A percentile compares a stretch with the other conserved stretches of the same genome.
Evolutionary conservation across 2,113 vertebrate genomes (phyloP).

Genomic region (Antigone vipio): DNA sequence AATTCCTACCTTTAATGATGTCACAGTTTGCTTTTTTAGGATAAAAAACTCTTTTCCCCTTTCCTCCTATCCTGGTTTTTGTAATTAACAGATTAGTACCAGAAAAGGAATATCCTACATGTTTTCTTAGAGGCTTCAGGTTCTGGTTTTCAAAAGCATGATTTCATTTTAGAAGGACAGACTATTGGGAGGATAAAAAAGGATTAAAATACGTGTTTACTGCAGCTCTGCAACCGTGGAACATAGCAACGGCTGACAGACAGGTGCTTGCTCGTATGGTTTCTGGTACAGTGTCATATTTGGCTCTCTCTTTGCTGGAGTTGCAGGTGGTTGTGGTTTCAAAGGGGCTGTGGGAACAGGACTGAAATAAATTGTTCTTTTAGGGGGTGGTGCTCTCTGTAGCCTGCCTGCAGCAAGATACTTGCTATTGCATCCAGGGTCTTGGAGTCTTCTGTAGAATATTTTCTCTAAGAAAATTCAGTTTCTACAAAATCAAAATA

Average conservation of each 20-base stretch:
- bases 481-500: neutral
- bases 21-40: neutral
- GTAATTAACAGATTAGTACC: neutral
- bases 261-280: neutral
- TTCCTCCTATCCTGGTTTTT: neutral
- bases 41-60: neutral
- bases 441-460: neutral
- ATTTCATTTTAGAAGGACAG: neutral
- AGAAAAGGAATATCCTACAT: neutral
- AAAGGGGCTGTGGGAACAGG: neutral
- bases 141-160: neutral
- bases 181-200: neutral
- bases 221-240: neutral
- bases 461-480: neutral
- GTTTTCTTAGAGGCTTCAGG: neutral
- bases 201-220: neutral
- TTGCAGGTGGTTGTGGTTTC: conserved; percentile 30
- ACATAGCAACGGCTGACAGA: fast-evolving
- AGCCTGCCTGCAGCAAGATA: neutral
- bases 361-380: neutral
- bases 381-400: neutral
- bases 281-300: neutral
- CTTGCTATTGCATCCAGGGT: neutral
- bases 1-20: neutral
- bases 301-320: neutral